Evolutionary conservation across 1,140 invertebrate genomes (phyloP), one percentile per base, ranked within the genome.

Genomic region (Brachionus manjavacas): DNA sequence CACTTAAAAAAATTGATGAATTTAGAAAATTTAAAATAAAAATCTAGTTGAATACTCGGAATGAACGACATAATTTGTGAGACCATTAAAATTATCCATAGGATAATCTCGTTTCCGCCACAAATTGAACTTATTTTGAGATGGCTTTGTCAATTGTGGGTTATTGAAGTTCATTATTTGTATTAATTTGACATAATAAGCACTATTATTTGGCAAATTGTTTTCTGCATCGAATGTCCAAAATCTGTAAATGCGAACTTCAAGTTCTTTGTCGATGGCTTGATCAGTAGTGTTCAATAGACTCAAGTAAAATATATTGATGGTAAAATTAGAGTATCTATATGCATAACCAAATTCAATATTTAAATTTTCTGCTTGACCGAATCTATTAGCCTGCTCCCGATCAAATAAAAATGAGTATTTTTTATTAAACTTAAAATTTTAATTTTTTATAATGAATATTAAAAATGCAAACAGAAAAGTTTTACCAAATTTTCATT

Each of bases 171-270:
- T 81, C 20, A 81, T 60, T 41, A 81, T 81, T 41, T 81, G 52
- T 25, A 81, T 60, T 1, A 81, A n/a, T 16, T 81, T 81, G 4
- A 81, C 8, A 64, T 28, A 81, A 43, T 64, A 64, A 23, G 64
- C 20, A 64, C 49, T 81, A 14, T 81, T 55, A 23, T 43, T 81
- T 68, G 79, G 79, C 11, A 81, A 16, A 46, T 64, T 60, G 31
- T n/a, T 81, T 49, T 76, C 20, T 23, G 39, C 2, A 43, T 81
- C 52, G 43, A 31, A 81, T 23, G 79, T 20, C 79, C 79, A 81
- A 81, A 81, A 81, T 16, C 79, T 35, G 20, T 81, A 81, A 23
- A 81, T 68, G 4, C 79, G 49, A 81, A 81, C 79, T n/a, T 81
- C 79, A 28, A 64, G 79, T 31, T 60, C 79, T 68, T 60, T 81